A percentile compares a stretch with the other conserved stretches of the same genome.
Evolutionary conservation across 2,888 invertebrate species (phyloP).

Genomic region (Pseudolycoriella hygida): DNA sequence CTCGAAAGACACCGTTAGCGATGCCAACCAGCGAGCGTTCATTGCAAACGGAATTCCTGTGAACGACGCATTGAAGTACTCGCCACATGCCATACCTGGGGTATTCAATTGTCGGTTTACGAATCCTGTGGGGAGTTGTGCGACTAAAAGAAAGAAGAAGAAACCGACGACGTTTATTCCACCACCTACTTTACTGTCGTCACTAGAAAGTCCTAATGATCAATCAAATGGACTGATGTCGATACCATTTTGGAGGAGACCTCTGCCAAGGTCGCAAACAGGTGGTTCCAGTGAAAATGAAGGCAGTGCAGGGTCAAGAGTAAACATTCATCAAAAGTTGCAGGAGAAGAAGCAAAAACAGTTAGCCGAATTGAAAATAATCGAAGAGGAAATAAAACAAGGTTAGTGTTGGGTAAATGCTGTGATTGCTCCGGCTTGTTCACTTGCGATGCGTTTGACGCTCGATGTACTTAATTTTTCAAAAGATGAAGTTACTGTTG

Average conservation of each 20-base stretch:
- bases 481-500: too few relatives aligned
- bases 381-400: conserved; percentile 75
- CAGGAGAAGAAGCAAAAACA: conserved; percentile 81
- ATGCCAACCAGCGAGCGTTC: conserved; percentile 7
- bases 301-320: conserved; percentile 54
- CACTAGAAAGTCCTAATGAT: conserved; percentile 7
- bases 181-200: conserved; percentile 34
- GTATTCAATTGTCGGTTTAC: conserved; percentile 81
- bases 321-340: conserved; percentile 72
- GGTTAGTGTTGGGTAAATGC: conserved; percentile 17
- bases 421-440: too few relatives aligned
- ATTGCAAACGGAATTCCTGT: conserved; percentile 3
- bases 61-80: conserved; percentile 10
- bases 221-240: conserved; percentile 24
- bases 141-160: conserved; percentile 63
- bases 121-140: conserved; percentile 41
- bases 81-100: conserved; percentile 43
- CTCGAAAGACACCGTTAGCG: conserved; percentile 5
- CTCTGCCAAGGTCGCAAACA: conserved; percentile 39
- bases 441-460: too few relatives aligned
- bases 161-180: conserved; percentile 80
- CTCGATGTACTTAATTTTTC: too few relatives aligned
- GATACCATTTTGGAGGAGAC: conserved; percentile 59
- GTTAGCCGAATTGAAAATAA: conserved; percentile 60
- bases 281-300: conserved; percentile 58